These are phyloP conservation scores for Nephrotoma flavescens DNA, from an alignment of 2,888 invertebrate genomes.

Conservation along the genomic window DNA sequence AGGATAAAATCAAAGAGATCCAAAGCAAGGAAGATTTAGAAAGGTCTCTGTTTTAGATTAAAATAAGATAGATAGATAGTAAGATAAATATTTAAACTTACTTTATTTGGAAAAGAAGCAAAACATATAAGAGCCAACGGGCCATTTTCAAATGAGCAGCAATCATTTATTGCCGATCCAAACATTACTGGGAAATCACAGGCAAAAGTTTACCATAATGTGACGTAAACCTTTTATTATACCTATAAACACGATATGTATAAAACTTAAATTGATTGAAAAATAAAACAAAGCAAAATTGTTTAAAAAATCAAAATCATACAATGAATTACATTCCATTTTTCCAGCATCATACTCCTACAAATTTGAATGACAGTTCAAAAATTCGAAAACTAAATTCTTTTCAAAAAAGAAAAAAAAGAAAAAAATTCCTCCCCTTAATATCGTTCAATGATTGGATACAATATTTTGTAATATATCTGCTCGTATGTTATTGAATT, in stretches of 20 bases:
- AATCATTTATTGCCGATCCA: no score
- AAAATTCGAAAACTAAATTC: not conserved
- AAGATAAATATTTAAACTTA: no score
- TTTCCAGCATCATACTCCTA: not conserved
- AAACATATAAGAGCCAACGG: no score
- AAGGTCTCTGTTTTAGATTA: no score
- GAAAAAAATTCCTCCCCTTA: not conserved
- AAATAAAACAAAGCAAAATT: not conserved
- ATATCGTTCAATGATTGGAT: not conserved
- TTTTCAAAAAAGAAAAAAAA: not conserved
- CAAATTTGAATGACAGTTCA: not conserved
- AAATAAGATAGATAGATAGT: no score
- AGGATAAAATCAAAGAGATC: no score
- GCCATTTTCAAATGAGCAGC: no score
- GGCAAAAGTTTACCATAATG: not conserved
- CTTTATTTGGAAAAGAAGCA: no score
- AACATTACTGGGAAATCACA: not conserved
- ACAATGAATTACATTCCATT: not conserved
- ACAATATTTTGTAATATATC: not conserved
- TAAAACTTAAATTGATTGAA: not conserved
- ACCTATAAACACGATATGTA: not conserved
- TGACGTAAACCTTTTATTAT: not conserved
- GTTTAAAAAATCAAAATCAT: not conserved
- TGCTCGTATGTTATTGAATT: not conserved
- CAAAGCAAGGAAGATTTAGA: no score